Percentiles rank a stretch among this genome's conserved stretches.
Conservation (phyloP, 2,797 vertebrate species). For the Gadopsis marmoratus region DNA sequence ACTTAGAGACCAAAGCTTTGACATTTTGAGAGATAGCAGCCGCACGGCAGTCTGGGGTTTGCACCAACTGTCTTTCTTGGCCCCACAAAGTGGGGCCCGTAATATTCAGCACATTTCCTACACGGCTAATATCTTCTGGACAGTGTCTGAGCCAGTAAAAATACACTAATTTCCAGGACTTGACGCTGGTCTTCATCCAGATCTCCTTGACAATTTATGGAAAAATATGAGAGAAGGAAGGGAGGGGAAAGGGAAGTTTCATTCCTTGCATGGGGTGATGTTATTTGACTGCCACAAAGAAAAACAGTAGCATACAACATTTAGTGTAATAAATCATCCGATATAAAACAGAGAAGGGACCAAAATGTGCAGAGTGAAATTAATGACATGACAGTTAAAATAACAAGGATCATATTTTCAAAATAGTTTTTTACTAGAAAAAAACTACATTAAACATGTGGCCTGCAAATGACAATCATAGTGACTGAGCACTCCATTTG, state of each 20-base stretch:
- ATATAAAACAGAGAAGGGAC: constrained; percentile 29
- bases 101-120: constrained; percentile 88
- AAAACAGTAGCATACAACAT: constrained; percentile 53
- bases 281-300: constrained; percentile 71
- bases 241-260: constrained; percentile 39
- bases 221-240: constrained; percentile 71
- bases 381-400: neutral
- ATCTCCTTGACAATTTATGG: constrained; percentile 81
- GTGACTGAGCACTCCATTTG: constrained; percentile 4
- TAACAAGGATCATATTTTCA: neutral
- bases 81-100: constrained; percentile 66
- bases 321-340: constrained; percentile 61
- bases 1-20: constrained; percentile 74
- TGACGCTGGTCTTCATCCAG: constrained; percentile 75
- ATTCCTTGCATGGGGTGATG: constrained; percentile 61
- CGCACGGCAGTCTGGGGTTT: constrained; percentile 76
- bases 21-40: constrained; percentile 83
- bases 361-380: constrained; percentile 2
- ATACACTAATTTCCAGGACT: constrained; percentile 81
- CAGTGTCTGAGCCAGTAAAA: constrained; percentile 83
- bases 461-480: neutral
- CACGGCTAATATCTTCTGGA: constrained; percentile 86
- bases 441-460: neutral
- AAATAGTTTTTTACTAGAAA: neutral
- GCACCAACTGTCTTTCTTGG: constrained; percentile 87